A percentile compares a stretch with the other conserved stretches of the same genome.
phyloP scores from a whole-genome alignment of 1,140 invertebrate species.

The Alviniconcha marisindica region DNA sequence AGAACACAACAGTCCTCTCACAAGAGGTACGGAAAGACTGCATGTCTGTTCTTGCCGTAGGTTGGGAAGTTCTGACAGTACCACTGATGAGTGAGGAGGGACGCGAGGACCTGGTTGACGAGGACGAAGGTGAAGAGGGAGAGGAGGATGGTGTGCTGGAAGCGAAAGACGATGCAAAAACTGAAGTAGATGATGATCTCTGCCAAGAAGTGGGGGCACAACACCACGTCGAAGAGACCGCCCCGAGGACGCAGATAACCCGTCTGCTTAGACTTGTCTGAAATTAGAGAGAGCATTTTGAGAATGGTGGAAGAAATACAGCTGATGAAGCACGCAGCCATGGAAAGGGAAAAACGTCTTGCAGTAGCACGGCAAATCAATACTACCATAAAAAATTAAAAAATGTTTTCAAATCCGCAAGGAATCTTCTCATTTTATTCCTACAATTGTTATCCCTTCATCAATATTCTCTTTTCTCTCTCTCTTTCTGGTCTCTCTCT shows the following conservation, averaged over 20 bases:
- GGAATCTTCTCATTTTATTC: not conserved
- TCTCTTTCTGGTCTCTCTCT: no score
- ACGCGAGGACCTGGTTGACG: conserved; percentile 30
- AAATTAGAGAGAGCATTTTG: not conserved
- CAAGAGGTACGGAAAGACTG: conserved; percentile 16
- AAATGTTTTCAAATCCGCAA: not conserved
- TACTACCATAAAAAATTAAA: not conserved
- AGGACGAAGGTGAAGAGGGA: conserved; percentile 32
- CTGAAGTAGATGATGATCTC: conserved; percentile 44
- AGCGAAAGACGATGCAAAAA: conserved; percentile 31
- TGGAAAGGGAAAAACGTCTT: not conserved
- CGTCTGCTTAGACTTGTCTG: not conserved
- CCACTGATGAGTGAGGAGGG: conserved; percentile 35
- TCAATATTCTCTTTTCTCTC: no score
- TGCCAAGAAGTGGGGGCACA: conserved; percentile 40
- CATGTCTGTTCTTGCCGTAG: conserved; percentile 5
- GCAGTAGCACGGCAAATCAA: not conserved
- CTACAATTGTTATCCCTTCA: no score
- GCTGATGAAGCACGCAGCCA: not conserved
- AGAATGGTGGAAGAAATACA: not conserved
- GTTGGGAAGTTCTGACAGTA: conserved; percentile 24
- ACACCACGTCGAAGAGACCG: conserved; percentile 40
- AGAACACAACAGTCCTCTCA: not conserved
- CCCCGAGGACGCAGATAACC: conserved; percentile 29
- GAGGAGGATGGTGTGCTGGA: conserved; percentile 24